Percentiles rank a stretch among this genome's conserved stretches.
Evolutionary conservation across 2,888 invertebrate species (phyloP).

Genomic region (Agrotis exclamationis): DNA sequence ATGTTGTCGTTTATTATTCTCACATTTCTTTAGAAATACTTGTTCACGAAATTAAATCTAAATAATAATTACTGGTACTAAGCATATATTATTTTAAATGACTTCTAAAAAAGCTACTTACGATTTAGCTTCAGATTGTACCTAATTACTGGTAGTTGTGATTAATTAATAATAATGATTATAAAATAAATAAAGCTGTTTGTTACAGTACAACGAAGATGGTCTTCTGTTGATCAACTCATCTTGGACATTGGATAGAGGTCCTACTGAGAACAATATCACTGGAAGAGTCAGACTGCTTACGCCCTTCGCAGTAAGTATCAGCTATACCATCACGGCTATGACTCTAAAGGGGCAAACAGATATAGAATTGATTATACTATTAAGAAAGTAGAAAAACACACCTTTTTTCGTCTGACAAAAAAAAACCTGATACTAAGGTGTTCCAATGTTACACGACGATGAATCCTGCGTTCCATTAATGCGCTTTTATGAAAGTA

Average conservation of each 20-base stretch:
- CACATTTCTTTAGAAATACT: not conserved
- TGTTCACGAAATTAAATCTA: not conserved
- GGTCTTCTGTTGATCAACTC: constrained; percentile 93
- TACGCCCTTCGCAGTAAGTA: constrained; percentile 92
- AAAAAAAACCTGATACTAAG: too few relatives aligned
- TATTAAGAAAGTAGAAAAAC: too few relatives aligned
- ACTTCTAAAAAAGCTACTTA: too few relatives aligned
- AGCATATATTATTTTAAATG: too few relatives aligned
- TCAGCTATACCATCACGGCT: not conserved
- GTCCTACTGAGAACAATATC: constrained; percentile 91
- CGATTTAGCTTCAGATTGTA: too few relatives aligned
- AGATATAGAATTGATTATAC: too few relatives aligned
- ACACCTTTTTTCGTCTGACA: too few relatives aligned
- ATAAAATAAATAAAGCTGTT: not conserved
- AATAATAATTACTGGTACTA: too few relatives aligned
- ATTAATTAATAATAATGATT: not conserved
- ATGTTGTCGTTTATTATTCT: not conserved
- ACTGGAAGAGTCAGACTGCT: constrained; percentile 92
- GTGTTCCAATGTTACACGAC: too few relatives aligned
- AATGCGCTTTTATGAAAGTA: too few relatives aligned
- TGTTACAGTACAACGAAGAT: constrained; percentile 92
- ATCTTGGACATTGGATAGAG: constrained; percentile 92
- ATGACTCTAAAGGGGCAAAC: not conserved
- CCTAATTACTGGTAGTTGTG: too few relatives aligned
- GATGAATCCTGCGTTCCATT: too few relatives aligned